phyloP scores from a whole-genome alignment of 2,797 vertebrate genomes.

The Enteromius argenteus region DNA sequence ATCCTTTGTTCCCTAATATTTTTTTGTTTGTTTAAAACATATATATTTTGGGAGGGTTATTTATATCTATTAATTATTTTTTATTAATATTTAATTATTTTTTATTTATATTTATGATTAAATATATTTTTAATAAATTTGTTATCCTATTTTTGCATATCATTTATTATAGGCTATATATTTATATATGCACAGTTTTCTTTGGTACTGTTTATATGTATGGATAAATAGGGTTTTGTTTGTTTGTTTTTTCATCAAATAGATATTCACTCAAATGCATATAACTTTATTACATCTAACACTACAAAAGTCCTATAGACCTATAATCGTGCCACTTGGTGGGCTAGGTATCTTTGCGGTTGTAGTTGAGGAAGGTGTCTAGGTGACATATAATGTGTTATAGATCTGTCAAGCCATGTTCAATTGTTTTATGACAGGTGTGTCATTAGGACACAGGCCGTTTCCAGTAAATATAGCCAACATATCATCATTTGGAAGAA shows the following conservation, averaged over 20 bases:
- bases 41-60: neutral
- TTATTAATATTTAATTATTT: no score
- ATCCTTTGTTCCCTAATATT: neutral
- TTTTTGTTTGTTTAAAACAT: neutral
- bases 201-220: neutral
- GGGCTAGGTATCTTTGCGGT: neutral
- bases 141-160: neutral
- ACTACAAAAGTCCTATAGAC: neutral
- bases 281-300: neutral
- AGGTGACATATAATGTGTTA: no score
- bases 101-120: neutral
- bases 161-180: neutral
- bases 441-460: neutral
- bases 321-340: neutral
- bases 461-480: neutral
- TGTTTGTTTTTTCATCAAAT: neutral
- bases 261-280: neutral
- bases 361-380: neutral
- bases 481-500: neutral
- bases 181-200: neutral
- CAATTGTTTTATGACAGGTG: neutral
- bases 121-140: neutral
- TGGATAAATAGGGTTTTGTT: neutral
- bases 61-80: neutral
- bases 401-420: neutral